phyloP scores from a whole-genome alignment of 2,888 invertebrate species.

The Andrena bicolor region DNA sequence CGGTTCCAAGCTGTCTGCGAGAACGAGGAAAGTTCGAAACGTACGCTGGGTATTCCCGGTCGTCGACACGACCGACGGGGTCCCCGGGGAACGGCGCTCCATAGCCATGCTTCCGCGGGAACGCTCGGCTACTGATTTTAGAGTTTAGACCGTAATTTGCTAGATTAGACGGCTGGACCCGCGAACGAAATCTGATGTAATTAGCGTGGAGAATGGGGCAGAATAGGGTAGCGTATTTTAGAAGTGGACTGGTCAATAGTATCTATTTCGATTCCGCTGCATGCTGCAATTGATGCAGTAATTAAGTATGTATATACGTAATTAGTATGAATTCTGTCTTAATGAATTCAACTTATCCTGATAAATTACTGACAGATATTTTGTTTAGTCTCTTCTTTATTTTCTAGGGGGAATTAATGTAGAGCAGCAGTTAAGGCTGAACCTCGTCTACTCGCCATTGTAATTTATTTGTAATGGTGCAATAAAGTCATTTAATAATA shows the following conservation, averaged over 20 bases:
- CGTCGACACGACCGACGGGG: slow-evolving; percentile 55
- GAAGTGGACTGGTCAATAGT: background rate
- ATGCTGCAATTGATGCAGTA: background rate
- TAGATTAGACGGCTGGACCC: slow-evolving; percentile 27
- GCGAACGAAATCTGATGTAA: slow-evolving; percentile 16
- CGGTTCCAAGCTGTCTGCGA: slow-evolving; percentile 53
- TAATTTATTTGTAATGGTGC: too few relatives aligned
- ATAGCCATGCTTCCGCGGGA: slow-evolving; percentile 28
- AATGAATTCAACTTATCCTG: too few relatives aligned
- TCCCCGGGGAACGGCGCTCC: slow-evolving; percentile 57
- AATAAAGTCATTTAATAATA: too few relatives aligned
- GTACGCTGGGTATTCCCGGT: slow-evolving; percentile 52
- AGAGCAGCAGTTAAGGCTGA: too few relatives aligned
- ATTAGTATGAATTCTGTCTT: too few relatives aligned
- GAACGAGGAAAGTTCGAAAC: slow-evolving; percentile 54
- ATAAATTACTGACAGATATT: too few relatives aligned
- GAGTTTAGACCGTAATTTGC: slow-evolving; percentile 46
- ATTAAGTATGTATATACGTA: too few relatives aligned
- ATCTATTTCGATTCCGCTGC: background rate
- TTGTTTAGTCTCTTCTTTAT: too few relatives aligned
- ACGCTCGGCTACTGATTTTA: slow-evolving; percentile 33
- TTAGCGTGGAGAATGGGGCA: background rate
- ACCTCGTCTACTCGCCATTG: too few relatives aligned
- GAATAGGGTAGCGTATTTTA: background rate
- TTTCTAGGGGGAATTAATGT: too few relatives aligned